phyloP scores from a whole-genome alignment of 2,113 vertebrate genomes.

The Otus sunia region DNA sequence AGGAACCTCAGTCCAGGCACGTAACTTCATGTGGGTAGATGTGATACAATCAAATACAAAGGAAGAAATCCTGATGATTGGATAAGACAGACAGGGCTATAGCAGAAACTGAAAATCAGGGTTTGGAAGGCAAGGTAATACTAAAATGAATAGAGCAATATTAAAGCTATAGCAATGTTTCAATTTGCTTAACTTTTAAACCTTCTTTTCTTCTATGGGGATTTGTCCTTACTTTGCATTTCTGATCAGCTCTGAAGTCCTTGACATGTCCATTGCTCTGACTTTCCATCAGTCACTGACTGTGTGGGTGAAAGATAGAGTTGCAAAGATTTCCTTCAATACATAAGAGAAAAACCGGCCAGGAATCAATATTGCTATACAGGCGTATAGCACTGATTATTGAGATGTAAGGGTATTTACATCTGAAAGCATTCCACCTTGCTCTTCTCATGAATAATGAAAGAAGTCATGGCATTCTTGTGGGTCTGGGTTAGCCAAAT shows the following conservation, averaged over 20 bases:
- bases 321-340: conserved; percentile 35
- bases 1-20: background rate
- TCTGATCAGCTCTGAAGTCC: background rate
- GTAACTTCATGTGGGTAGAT: background rate
- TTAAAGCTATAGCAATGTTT: background rate
- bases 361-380: conserved; percentile 26
- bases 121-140: background rate
- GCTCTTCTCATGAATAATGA: conserved; percentile 49
- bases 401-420: conserved; percentile 49
- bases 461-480: background rate
- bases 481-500: background rate
- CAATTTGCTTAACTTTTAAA: background rate
- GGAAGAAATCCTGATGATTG: background rate
- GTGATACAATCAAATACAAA: background rate
- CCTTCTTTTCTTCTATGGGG: background rate
- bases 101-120: background rate
- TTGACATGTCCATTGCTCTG: background rate
- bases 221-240: conserved; percentile 7
- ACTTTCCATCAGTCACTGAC: background rate
- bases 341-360: background rate
- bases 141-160: background rate
- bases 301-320: background rate
- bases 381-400: background rate
- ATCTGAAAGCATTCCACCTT: conserved; percentile 39
- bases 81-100: background rate